Conservation (phyloP, 1,140 invertebrate species). For the Thalassaphorura encarpata region DNA sequence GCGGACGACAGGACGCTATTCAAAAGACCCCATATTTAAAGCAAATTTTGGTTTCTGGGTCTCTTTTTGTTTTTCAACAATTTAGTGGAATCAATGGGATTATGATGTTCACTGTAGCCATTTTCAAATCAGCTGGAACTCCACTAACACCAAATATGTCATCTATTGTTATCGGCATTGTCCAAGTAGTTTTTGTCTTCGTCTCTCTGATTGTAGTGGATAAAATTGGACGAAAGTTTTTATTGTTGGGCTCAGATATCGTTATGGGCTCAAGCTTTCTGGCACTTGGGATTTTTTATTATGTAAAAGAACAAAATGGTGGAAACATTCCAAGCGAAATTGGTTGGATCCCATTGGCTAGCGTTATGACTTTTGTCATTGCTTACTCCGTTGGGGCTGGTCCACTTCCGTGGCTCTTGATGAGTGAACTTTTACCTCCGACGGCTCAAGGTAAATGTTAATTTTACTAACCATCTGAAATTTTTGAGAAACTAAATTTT, state of each 20-base stretch:
- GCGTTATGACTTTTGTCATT: constrained; percentile 60
- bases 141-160: constrained; percentile 47
- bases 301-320: constrained; percentile 15
- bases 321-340: constrained; percentile 34
- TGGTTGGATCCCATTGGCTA: constrained; percentile 57
- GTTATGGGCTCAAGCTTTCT: constrained; percentile 32
- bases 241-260: constrained; percentile 38
- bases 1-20: too few relatives aligned
- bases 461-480: not conserved
- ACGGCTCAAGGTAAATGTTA: constrained; percentile 21
- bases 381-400: constrained; percentile 53
- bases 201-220: constrained; percentile 40
- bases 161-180: constrained; percentile 53
- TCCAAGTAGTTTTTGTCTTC: constrained; percentile 46
- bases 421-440: constrained; percentile 36
- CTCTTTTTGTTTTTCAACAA: constrained; percentile 65
- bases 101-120: constrained; percentile 63
- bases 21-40: constrained; percentile 1
- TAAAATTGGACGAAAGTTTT: constrained; percentile 37
- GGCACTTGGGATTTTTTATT: constrained; percentile 31
- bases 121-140: constrained; percentile 56
- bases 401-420: constrained; percentile 60
- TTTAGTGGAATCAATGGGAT: constrained; percentile 60
- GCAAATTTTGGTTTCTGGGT: not conserved
- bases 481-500: not conserved